These are phyloP conservation scores for Spheniscus mendiculus DNA, from an alignment of 2,113 vertebrate species.

Conservation along the genomic window DNA sequence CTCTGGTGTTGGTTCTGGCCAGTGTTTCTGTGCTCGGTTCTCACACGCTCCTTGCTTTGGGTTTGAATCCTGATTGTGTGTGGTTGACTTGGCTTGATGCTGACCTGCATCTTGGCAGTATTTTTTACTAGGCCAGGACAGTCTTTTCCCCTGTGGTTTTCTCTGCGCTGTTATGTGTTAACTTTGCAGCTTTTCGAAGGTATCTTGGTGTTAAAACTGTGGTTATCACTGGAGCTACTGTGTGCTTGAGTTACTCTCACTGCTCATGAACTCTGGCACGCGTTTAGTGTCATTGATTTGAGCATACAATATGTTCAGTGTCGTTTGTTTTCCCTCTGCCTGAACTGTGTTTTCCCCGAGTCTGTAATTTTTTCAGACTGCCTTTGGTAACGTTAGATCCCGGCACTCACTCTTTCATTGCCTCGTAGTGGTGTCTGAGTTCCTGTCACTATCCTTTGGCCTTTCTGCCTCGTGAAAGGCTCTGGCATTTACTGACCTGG, in stretches of 20 bases:
- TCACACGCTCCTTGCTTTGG: not conserved
- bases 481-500: not conserved
- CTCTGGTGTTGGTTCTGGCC: not conserved
- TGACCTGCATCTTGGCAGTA: not conserved
- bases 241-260: not conserved
- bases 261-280: conserved; percentile 24
- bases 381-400: not conserved
- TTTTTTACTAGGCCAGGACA: not conserved
- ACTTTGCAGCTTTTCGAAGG: not conserved
- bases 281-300: conserved; percentile 1
- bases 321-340: conserved; percentile 16
- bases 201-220: not conserved
- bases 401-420: not conserved
- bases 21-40: not conserved
- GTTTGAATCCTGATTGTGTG: not conserved
- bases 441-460: not conserved
- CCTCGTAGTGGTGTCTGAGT: not conserved
- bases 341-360: not conserved
- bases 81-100: not conserved
- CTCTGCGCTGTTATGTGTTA: accelerated
- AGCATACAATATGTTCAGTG: not conserved
- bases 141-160: not conserved
- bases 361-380: conserved; percentile 30
- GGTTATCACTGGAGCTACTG: not conserved
- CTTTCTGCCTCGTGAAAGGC: not conserved